Evolutionary conservation across 1,140 invertebrate species (phyloP).

Genomic region (Danaus plexippus): DNA sequence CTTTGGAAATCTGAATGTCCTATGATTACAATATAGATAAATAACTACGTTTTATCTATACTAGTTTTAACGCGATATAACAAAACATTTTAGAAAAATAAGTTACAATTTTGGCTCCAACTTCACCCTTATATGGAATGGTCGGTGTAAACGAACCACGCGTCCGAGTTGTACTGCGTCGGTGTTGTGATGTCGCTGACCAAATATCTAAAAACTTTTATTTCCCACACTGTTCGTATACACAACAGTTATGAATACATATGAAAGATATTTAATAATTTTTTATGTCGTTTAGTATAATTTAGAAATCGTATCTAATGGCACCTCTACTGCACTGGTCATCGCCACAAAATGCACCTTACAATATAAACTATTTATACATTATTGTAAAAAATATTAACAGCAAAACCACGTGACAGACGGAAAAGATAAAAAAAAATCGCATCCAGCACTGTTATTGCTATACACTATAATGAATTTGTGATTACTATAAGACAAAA

Average conservation of each 20-base stretch:
- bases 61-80: conserved; percentile 63
- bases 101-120: conserved; percentile 69
- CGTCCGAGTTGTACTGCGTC: too few species aligned
- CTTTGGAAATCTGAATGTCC: conserved; percentile 67
- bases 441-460: conserved; percentile 36
- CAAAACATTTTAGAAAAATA: conserved; percentile 70
- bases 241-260: too few species aligned
- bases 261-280: too few species aligned
- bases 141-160: conserved; percentile 20
- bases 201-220: too few species aligned
- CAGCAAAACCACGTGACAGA: conserved; percentile 25
- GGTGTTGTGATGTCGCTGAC: too few species aligned
- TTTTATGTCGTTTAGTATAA: conserved; percentile 1
- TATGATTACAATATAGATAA: conserved; percentile 60
- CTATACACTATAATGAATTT: conserved; percentile 37
- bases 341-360: conserved; percentile 25
- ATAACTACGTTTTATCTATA: conserved; percentile 61
- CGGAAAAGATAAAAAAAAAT: conserved; percentile 4
- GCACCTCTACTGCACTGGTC: conserved; percentile 24
- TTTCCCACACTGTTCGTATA: too few species aligned
- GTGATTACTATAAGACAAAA: conserved; percentile 36
- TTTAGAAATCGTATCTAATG: conserved; percentile 24
- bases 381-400: conserved; percentile 23
- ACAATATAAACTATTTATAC: conserved; percentile 20
- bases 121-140: conserved; percentile 67